Evolutionary conservation across 2,888 invertebrate genomes (phyloP).

Genomic region (Cyaniris semiargus): DNA sequence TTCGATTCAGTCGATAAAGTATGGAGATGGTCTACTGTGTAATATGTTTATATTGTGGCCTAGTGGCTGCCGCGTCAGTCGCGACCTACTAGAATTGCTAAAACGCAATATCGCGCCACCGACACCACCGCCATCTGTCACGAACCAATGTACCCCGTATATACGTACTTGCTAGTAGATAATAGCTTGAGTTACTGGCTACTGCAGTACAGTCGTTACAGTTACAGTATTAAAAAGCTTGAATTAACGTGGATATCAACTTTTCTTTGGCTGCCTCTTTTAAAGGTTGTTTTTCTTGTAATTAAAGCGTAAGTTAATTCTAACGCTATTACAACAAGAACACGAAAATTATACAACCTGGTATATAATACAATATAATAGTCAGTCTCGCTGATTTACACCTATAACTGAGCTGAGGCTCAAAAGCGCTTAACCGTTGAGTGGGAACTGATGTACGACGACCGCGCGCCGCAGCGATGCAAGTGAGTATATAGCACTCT

Average conservation of each 20-base stretch:
- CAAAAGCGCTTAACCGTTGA: neutral
- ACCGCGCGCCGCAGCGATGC: neutral
- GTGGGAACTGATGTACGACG: neutral
- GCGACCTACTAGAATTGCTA: conserved; percentile 9
- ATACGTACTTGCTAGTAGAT: neutral
- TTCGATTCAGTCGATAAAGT: too few species aligned
- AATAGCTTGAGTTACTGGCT: neutral
- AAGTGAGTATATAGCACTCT: neutral
- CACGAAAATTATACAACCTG: too few species aligned
- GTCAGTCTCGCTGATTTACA: neutral
- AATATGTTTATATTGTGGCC: neutral
- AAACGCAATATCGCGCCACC: conserved; percentile 5
- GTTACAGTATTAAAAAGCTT: too few species aligned
- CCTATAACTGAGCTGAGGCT: neutral
- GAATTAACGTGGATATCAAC: neutral
- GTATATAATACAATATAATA: neutral
- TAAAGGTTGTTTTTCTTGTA: too few species aligned
- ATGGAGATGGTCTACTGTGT: neutral
- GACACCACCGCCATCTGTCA: neutral
- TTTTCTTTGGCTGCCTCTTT: neutral
- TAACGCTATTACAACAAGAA: too few species aligned
- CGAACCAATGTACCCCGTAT: neutral
- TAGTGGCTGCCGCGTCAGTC: neutral
- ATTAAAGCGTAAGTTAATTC: too few species aligned
- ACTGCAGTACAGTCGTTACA: too few species aligned